Evolutionary conservation across 2,888 invertebrate species (phyloP).

Genomic region (Limnephilus lunatus): DNA sequence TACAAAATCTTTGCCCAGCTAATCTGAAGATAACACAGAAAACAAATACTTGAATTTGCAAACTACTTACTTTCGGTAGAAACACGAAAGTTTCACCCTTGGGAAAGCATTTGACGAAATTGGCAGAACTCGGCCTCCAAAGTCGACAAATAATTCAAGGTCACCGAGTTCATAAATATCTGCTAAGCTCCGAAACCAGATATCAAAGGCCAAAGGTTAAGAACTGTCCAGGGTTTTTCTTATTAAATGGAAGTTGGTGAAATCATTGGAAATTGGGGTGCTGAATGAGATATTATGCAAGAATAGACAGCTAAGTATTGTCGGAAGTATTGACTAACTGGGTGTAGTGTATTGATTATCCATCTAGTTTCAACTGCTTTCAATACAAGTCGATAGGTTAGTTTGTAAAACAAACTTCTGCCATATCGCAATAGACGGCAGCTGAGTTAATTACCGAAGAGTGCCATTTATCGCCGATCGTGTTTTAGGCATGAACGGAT

Average conservation of each 20-base stretch:
- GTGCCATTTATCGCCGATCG: too few species aligned
- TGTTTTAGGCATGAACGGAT: too few species aligned
- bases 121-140: not conserved
- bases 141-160: not conserved
- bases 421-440: too few species aligned
- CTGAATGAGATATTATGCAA: not conserved
- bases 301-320: not conserved
- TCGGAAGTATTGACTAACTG: not conserved
- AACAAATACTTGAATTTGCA: not conserved
- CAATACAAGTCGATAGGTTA: too few species aligned
- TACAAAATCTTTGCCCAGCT: too few species aligned
- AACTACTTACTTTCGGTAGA: not conserved
- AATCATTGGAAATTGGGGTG: not conserved
- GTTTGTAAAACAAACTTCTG: too few species aligned
- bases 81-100: not conserved
- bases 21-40: too few species aligned
- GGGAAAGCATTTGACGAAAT: not conserved
- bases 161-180: not conserved
- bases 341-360: too few species aligned
- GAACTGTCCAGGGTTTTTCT: not conserved
- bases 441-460: too few species aligned
- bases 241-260: not conserved
- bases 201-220: not conserved
- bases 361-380: too few species aligned
- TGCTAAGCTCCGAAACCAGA: not conserved